Base-by-base conservation (phyloP, 2,797 vertebrate species). In the Melanotaenia nigrans region DNA sequence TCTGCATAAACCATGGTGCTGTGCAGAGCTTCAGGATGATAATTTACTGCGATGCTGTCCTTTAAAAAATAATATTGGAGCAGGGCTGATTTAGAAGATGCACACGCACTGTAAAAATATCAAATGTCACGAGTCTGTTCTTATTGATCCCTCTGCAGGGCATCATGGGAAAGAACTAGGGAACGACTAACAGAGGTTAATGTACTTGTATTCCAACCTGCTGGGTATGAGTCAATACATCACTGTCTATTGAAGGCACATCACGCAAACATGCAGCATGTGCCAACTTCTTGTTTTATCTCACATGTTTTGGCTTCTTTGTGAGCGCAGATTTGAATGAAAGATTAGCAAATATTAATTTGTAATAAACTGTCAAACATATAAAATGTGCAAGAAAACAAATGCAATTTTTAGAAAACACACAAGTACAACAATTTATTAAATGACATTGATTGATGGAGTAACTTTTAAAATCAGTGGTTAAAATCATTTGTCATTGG, bases 81-180 rank as follows among this genome's bases (percentile, higher is more conserved):
- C 33, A 2, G 61, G 6, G 28, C 59, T 59, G 74, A 76, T 75
- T 35, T 53, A 54, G 24, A 64, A 4, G 24, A 45, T 20, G 22
- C 22, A 51, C 71, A 53, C 14, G 56, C 42, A 25, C 40, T 6
- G n/a, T 51, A 61, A 73, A 71, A 80, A 77, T 76, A 78, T 84
- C 69, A 86, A 78, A 85, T 82, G 84, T 74, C 85, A 78, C 71
- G 64, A 58, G 77, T 86, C 64, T 75, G 73, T 61, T 56, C 53
- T 18, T 61, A 82, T 89, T 63, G 85, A 90, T 87, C n/a, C 28
- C 65, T 33, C 68, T 78, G 70, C 62, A 13, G 32, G 70, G 79
- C 63, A 79, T 74, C 68, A 67, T 79, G 81, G 81, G 84, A 85
- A 78, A 79, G 47, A 76, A 77, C 38, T 56, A 8, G 32, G 54